A percentile compares a stretch with the other conserved stretches of the same genome.
phyloP scores from a whole-genome alignment of 2,888 invertebrate genomes.

The Anoplius nigerrimus region DNA sequence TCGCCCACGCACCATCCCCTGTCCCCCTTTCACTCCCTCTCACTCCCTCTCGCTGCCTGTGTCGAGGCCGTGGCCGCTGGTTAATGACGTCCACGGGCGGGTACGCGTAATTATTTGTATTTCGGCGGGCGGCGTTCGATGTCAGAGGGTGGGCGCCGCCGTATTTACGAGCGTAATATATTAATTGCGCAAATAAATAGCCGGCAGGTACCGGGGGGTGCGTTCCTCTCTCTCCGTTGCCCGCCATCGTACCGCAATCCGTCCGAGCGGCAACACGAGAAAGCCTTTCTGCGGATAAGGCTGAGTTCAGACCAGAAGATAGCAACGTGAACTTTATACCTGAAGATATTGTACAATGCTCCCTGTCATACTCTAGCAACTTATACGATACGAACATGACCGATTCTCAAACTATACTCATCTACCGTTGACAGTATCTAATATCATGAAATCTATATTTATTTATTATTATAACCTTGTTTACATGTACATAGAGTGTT shows the following conservation, averaged over 20 bases:
- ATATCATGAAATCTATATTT: no score
- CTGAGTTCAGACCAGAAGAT: background rate
- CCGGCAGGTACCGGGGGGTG: constrained; percentile 39
- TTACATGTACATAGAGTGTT: no score
- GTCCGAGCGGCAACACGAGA: constrained; percentile 1
- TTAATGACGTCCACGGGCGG: constrained; percentile 64
- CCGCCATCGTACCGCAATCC: background rate
- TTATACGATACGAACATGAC: no score
- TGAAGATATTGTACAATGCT: no score
- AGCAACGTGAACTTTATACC: no score
- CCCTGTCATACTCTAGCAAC: no score
- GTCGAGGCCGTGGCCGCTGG: constrained; percentile 9
- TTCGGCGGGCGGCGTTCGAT: constrained; percentile 52
- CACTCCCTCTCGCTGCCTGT: background rate
- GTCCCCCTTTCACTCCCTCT: no score
- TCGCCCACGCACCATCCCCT: constrained; percentile 20
- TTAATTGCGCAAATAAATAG: constrained; percentile 74
- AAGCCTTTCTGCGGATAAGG: constrained; percentile 25
- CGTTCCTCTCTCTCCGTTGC: background rate
- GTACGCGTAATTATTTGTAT: constrained; percentile 69
- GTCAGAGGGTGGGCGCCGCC: constrained; percentile 53
- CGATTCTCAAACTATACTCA: no score
- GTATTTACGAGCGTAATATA: constrained; percentile 74
- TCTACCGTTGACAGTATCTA: no score
- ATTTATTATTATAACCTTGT: no score